Percentiles rank a stretch among this genome's conserved stretches.
These are phyloP conservation scores for Panurus biarmicus DNA, from an alignment of 2,113 vertebrate genomes.

Conservation along the genomic window DNA sequence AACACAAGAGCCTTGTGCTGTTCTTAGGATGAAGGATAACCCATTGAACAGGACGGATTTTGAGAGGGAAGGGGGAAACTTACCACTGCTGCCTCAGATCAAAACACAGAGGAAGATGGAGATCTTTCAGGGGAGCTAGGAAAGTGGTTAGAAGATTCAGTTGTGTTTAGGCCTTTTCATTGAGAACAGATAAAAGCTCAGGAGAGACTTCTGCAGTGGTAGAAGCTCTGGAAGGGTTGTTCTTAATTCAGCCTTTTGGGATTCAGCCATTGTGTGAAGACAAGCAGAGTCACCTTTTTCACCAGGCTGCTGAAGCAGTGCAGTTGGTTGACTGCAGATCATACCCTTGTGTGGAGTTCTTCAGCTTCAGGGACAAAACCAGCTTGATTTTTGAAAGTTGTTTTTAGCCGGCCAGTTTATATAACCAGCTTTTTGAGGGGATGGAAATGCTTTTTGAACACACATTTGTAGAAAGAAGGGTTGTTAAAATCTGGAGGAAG, in stretches of 20 bases:
- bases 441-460: background rate
- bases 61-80: background rate
- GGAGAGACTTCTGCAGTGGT: background rate
- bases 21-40: background rate
- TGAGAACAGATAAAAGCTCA: background rate
- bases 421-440: background rate
- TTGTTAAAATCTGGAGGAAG: background rate
- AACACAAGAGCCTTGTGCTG: background rate
- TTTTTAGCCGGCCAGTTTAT: background rate
- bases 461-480: background rate
- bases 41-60: background rate
- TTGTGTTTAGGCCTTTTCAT: background rate
- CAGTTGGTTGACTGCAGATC: fast-evolving
- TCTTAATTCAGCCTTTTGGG: background rate
- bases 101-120: background rate
- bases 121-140: background rate
- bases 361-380: background rate
- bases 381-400: background rate
- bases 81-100: background rate
- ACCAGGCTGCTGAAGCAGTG: background rate
- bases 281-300: background rate
- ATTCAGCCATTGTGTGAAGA: background rate
- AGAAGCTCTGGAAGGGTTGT: background rate
- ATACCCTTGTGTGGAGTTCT: background rate
- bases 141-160: background rate